A percentile compares a stretch with the other conserved stretches of the same genome.
Conservation (phyloP, 2,797 vertebrate species). For the Phrynocephalus guinanensis region DNA sequence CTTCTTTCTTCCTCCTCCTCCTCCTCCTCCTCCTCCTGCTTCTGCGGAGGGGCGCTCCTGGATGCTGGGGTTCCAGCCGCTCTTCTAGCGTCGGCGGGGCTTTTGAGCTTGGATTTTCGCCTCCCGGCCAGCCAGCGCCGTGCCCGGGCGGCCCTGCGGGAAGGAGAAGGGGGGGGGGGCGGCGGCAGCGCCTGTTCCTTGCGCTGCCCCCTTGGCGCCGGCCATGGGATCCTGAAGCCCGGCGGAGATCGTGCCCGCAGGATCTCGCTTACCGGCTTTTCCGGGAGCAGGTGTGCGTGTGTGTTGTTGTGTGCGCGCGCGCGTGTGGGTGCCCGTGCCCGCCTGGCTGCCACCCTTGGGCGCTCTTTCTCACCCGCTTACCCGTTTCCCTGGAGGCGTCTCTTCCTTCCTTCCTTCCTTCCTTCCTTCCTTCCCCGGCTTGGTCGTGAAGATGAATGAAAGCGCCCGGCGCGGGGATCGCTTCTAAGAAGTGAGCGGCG, state of each 20-base stretch:
- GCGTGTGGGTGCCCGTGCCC: neutral
- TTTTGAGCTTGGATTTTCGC: conserved; percentile 20
- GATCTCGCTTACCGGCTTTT: neutral
- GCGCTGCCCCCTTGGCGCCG: conserved; percentile 13
- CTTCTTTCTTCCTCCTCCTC: too few relatives aligned
- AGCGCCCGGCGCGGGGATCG: conserved; percentile 27
- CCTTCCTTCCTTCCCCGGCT: neutral
- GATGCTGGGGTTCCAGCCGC: conserved; percentile 51
- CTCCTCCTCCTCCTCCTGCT: neutral
- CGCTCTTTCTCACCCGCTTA: neutral
- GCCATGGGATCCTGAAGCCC: conserved; percentile 67
- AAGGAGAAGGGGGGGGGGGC: neutral
- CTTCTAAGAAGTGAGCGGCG: conserved; percentile 47
- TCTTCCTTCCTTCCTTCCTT: neutral
- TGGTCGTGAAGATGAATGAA: conserved; percentile 71
- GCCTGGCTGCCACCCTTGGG: neutral
- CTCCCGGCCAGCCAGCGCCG: neutral
- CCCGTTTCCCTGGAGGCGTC: neutral
- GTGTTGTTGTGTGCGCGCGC: too few relatives aligned
- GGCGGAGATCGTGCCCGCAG: neutral
- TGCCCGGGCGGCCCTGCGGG: neutral
- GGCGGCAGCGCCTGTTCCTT: neutral
- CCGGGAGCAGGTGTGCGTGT: neutral
- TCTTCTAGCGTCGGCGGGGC: conserved; percentile 33
- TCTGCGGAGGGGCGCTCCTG: conserved; percentile 25